Conservation (phyloP, 2,113 vertebrate species). For the Nansenia antarctica region DNA sequence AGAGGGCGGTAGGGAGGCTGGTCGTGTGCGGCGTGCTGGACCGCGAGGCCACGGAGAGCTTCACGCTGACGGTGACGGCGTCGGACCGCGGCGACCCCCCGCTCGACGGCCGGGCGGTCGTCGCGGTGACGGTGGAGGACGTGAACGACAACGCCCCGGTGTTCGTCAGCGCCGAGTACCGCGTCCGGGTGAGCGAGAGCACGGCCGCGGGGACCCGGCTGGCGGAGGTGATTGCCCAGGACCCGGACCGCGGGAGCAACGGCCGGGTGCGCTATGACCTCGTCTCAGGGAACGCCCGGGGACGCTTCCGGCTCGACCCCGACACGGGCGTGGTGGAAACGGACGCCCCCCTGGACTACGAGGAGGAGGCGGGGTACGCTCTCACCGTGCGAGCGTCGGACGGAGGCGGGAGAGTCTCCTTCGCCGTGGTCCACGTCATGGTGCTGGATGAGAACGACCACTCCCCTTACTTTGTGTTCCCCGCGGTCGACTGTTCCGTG, state of each 20-base stretch:
- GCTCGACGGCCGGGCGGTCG: conserved; percentile 75
- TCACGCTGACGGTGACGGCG: conserved; percentile 80
- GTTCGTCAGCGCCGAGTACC: conserved; percentile 79
- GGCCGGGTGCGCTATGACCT: conserved; percentile 80
- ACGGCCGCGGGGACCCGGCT: conserved; percentile 74
- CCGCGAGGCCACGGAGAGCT: conserved; percentile 74
- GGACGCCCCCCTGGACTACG: conserved; percentile 82
- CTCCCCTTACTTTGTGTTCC: conserved; percentile 82
- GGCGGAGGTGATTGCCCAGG: conserved; percentile 77
- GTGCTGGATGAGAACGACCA: conserved; percentile 92
- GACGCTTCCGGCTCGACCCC: conserved; percentile 76
- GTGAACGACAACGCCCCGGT: conserved; percentile 85
- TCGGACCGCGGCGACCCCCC: conserved; percentile 78
- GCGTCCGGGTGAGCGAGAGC: conserved; percentile 79
- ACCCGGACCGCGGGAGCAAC: conserved; percentile 79
- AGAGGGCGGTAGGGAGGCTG: conserved; percentile 72
- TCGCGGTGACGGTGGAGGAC: conserved; percentile 84
- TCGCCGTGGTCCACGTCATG: conserved; percentile 76
- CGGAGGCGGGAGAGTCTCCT: conserved; percentile 74
- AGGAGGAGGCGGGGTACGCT: conserved; percentile 78
- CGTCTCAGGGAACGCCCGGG: conserved; percentile 82
- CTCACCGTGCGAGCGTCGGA: conserved; percentile 84
- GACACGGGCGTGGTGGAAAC: conserved; percentile 80
- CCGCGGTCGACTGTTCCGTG: conserved; percentile 77
- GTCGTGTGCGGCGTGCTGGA: conserved; percentile 81